phyloP scores from a whole-genome alignment of 2,888 invertebrate species.

The Chrysolina haemoptera region DNA sequence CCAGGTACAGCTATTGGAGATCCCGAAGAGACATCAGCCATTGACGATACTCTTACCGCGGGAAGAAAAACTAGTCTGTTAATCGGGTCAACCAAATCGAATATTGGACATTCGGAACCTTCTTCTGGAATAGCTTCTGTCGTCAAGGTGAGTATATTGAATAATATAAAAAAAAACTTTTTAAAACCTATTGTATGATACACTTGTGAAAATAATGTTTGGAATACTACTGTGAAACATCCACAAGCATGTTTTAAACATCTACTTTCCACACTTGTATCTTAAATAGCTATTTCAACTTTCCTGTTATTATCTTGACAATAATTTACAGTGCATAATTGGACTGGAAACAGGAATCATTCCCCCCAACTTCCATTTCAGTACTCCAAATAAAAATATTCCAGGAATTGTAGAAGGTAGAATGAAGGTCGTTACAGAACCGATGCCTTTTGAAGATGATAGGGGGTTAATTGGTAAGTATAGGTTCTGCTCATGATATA shows the following conservation, averaged over 20 bases:
- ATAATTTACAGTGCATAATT: constrained; percentile 52
- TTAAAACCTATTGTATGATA: too few relatives aligned
- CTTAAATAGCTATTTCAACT: too few relatives aligned
- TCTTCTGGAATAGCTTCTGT: constrained; percentile 87
- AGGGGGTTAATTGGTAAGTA: constrained; percentile 80
- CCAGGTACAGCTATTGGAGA: constrained; percentile 86
- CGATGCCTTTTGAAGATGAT: constrained; percentile 74
- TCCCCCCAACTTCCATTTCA: constrained; percentile 89
- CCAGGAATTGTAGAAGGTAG: constrained; percentile 76
- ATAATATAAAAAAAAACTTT: too few relatives aligned
- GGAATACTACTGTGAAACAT: too few relatives aligned
- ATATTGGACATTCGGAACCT: constrained; percentile 94
- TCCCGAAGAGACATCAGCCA: constrained; percentile 90
- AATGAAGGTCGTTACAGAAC: constrained; percentile 81
- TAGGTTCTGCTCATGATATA: neutral
- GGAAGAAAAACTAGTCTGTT: constrained; percentile 79
- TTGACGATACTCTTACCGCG: constrained; percentile 85
- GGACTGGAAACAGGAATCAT: constrained; percentile 86
- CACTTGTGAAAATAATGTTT: too few relatives aligned
- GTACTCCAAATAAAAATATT: constrained; percentile 70
- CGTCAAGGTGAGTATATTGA: constrained; percentile 84
- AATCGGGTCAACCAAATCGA: constrained; percentile 95
- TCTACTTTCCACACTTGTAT: too few relatives aligned
- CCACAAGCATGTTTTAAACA: too few relatives aligned
- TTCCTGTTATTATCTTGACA: too few relatives aligned